Evolutionary conservation across 2,797 vertebrate species (phyloP).

Genomic region (Tauraco hartlaubi): DNA sequence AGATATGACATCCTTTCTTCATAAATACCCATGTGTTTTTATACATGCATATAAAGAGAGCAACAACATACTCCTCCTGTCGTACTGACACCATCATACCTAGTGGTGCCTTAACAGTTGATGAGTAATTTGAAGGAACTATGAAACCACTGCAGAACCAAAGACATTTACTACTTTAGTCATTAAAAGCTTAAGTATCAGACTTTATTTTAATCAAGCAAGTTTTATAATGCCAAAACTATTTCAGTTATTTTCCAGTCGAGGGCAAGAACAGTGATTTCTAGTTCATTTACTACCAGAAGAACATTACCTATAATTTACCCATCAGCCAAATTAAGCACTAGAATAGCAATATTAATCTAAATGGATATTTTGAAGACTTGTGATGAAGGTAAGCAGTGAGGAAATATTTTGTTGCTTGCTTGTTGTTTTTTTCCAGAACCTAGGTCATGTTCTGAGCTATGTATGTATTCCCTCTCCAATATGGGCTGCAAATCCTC

Average conservation of each 20-base stretch:
- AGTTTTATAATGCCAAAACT: background rate
- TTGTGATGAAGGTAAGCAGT: background rate
- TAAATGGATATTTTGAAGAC: background rate
- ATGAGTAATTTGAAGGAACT: background rate
- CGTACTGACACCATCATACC: background rate
- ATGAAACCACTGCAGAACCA: background rate
- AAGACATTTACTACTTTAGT: background rate
- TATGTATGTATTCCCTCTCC: background rate
- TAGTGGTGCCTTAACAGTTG: background rate
- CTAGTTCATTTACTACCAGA: background rate
- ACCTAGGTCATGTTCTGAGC: background rate
- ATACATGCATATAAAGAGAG: background rate
- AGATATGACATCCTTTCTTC: background rate
- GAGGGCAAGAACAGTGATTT: background rate
- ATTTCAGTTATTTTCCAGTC: background rate
- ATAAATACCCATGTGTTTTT: background rate
- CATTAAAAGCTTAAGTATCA: background rate
- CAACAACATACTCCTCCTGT: background rate
- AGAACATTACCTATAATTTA: background rate
- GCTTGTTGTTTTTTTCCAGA: background rate
- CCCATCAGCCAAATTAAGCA: background rate
- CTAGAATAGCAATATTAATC: background rate
- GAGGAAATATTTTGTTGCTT: background rate
- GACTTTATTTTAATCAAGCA: background rate
- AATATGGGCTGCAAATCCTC: accelerated